Evolutionary conservation across 2,113 vertebrate genomes (phyloP).

Genomic region (Balaeniceps rex): DNA sequence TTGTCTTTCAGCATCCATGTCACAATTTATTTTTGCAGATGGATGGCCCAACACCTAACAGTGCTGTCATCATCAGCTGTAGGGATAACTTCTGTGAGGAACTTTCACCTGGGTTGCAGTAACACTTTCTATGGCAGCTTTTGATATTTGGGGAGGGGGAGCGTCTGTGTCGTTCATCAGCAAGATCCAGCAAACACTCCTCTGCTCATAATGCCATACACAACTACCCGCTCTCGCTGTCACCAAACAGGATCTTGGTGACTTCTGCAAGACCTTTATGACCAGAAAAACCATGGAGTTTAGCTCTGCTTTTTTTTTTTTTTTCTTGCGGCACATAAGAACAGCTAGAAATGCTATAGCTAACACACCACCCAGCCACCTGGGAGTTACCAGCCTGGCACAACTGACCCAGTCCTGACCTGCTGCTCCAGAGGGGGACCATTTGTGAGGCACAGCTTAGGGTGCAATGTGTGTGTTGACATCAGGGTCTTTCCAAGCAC

Average conservation of each 20-base stretch:
- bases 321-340: neutral
- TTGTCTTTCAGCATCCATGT: neutral
- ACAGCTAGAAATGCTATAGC: neutral
- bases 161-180: neutral
- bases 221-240: neutral
- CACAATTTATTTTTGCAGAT: neutral
- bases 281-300: neutral
- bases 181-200: neutral
- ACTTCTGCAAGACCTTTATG: neutral
- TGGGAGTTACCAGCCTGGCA: neutral
- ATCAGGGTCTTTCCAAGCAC: neutral
- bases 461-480: neutral
- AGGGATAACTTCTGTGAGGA: neutral
- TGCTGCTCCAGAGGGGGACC: neutral
- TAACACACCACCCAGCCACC: neutral
- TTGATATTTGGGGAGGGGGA: neutral
- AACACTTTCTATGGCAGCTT: neutral
- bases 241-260: neutral
- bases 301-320: neutral
- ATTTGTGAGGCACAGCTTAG: neutral
- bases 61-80: neutral
- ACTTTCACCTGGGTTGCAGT: neutral
- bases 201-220: neutral
- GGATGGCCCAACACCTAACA: neutral
- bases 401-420: neutral